Evolutionary conservation across 2,888 invertebrate species (phyloP).

Genomic region (Agrotis segetum): DNA sequence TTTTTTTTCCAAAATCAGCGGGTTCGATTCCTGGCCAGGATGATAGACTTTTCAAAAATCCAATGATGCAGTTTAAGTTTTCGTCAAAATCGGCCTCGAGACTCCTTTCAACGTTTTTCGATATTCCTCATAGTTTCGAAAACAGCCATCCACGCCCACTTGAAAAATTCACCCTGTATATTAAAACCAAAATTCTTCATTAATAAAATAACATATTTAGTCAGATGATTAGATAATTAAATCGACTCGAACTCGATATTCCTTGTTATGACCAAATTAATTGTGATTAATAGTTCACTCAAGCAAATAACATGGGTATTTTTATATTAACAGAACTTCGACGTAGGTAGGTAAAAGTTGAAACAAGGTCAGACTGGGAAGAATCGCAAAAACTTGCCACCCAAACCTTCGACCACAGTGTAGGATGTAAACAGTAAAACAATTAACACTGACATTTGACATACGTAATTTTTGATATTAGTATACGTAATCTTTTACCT

Average conservation of each 20-base stretch:
- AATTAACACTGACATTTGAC: slow-evolving; percentile 32
- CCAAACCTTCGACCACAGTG: slow-evolving; percentile 63
- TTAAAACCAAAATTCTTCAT: slow-evolving; percentile 37
- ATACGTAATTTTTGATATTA: background rate
- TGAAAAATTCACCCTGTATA: no score
- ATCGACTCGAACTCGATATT: slow-evolving; percentile 56
- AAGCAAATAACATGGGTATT: slow-evolving; percentile 70
- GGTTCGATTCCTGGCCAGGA: no score
- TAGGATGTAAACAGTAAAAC: slow-evolving; percentile 55
- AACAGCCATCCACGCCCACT: no score
- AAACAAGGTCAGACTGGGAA: slow-evolving; percentile 69
- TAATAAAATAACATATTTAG: slow-evolving; percentile 44
- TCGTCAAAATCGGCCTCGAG: no score
- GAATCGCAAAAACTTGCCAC: slow-evolving; percentile 70
- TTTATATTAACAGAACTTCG: slow-evolving; percentile 69
- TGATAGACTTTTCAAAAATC: no score
- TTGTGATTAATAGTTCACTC: slow-evolving; percentile 72
- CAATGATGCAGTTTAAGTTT: no score
- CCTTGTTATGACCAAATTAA: slow-evolving; percentile 72
- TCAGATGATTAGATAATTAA: slow-evolving; percentile 46
- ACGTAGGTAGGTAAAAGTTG: slow-evolving; percentile 78
- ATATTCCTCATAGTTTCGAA: no score
- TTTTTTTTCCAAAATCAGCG: no score
- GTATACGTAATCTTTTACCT: slow-evolving; percentile 3
- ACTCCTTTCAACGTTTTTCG: no score